phyloP scores from a whole-genome alignment of 2,797 vertebrate species.

The Odontamblyopus lacepedii region DNA sequence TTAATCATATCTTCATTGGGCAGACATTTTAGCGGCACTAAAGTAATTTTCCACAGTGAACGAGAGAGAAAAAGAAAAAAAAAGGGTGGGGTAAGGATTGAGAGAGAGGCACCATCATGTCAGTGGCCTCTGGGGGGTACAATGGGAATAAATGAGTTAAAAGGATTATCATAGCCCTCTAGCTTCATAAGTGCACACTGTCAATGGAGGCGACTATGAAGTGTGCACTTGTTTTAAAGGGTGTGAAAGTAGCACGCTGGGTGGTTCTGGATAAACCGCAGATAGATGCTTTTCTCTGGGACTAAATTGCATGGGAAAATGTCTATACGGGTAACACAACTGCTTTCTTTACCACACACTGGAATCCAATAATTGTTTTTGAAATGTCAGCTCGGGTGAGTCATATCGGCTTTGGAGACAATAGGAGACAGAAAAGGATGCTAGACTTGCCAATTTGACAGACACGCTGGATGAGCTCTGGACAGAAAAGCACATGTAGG shows the following conservation, averaged over 20 bases:
- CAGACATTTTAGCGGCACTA: slow-evolving; percentile 45
- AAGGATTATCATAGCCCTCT: slow-evolving; percentile 75
- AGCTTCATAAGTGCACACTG: slow-evolving; percentile 70
- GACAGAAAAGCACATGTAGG: slow-evolving; percentile 41
- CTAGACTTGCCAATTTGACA: slow-evolving; percentile 26
- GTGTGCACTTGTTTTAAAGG: slow-evolving; percentile 68
- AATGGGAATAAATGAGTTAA: slow-evolving; percentile 75
- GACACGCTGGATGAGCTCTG: slow-evolving; percentile 26
- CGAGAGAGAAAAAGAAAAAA: slow-evolving; percentile 25
- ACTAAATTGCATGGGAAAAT: slow-evolving; percentile 6
- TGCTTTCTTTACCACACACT: slow-evolving; percentile 44
- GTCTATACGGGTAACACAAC: slow-evolving; percentile 46
- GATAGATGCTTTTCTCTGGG: slow-evolving; percentile 22
- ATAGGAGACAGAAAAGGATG: slow-evolving; percentile 28
- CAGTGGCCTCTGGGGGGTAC: slow-evolving; percentile 66
- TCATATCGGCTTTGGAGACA: slow-evolving; percentile 61
- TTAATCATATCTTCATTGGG: slow-evolving; percentile 20
- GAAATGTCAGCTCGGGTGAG: slow-evolving; percentile 74
- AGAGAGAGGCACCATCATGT: slow-evolving; percentile 68
- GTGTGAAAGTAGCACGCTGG: slow-evolving; percentile 50
- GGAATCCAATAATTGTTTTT: slow-evolving; percentile 61
- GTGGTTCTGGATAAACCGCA: slow-evolving; percentile 26
- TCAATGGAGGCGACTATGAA: slow-evolving; percentile 64
- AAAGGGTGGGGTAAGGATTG: slow-evolving; percentile 73
- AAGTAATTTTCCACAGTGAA: slow-evolving; percentile 65